Evolutionary conservation across 2,797 vertebrate species (phyloP).

Genomic region (Diplodus sargus): DNA sequence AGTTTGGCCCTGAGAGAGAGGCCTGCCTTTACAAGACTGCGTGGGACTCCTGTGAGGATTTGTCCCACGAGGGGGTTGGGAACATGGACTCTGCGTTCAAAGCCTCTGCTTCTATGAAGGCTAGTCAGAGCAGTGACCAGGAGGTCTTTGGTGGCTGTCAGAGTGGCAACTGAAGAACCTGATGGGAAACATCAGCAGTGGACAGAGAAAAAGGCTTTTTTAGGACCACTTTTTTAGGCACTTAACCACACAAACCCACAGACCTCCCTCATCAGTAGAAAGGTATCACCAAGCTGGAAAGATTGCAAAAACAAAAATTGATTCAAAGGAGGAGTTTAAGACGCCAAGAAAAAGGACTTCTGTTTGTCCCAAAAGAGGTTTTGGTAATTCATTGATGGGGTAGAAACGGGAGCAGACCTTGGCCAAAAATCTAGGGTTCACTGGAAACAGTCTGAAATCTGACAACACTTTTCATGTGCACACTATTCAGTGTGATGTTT

Average conservation of each 20-base stretch:
- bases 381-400: neutral
- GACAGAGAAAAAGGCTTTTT: neutral
- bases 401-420: neutral
- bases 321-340: neutral
- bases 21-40: neutral
- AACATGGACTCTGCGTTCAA: slow-evolving; percentile 5
- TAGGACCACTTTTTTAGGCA: no score
- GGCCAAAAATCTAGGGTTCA: neutral
- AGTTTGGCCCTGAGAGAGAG: slow-evolving; percentile 2
- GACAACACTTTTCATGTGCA: neutral
- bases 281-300: neutral
- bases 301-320: neutral
- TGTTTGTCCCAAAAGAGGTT: neutral
- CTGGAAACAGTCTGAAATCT: neutral
- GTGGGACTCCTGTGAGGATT: neutral
- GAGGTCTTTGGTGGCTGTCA: neutral
- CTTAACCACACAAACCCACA: no score
- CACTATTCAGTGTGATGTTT: neutral
- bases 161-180: neutral
- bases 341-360: neutral
- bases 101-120: neutral
- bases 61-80: neutral
- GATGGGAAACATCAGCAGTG: neutral
- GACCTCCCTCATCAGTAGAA: neutral
- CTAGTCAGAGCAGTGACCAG: neutral